Conservation (phyloP, 2,113 vertebrate genomes). For the Aspidoscelis tigris region DNA sequence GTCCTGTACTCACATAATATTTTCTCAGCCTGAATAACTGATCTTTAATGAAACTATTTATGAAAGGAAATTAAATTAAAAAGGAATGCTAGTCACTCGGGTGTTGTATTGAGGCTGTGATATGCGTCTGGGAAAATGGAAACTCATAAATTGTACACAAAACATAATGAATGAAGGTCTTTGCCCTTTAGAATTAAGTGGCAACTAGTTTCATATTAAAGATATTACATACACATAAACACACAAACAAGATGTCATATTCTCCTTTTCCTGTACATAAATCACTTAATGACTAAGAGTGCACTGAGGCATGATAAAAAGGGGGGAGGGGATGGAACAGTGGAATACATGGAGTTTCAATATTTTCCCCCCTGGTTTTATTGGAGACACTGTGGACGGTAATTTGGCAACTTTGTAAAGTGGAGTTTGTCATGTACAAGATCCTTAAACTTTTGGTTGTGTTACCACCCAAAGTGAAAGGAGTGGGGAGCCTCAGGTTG, state of each 20-base stretch:
- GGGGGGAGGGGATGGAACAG: slow-evolving; percentile 27
- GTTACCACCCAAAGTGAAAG: no score
- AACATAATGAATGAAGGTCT: slow-evolving; percentile 67
- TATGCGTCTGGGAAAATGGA: slow-evolving; percentile 61
- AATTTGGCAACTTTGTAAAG: neutral
- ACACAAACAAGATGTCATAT: slow-evolving; percentile 70
- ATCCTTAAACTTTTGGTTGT: neutral
- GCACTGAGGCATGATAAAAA: fast-evolving
- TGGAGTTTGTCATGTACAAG: neutral
- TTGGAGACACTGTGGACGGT: neutral
- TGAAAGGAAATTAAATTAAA: slow-evolving; percentile 77
- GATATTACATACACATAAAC: slow-evolving; percentile 61
- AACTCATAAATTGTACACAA: slow-evolving; percentile 71
- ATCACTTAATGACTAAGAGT: slow-evolving; percentile 44
- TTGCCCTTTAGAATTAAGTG: slow-evolving; percentile 70
- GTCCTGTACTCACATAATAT: slow-evolving; percentile 57
- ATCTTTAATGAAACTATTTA: slow-evolving; percentile 76
- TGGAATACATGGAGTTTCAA: neutral
- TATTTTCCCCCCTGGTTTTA: neutral
- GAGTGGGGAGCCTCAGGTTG: no score
- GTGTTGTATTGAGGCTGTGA: slow-evolving; percentile 63
- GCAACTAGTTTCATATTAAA: slow-evolving; percentile 72
- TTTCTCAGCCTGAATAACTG: slow-evolving; percentile 71
- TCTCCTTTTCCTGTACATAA: slow-evolving; percentile 65
- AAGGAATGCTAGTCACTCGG: slow-evolving; percentile 73